phyloP scores from a whole-genome alignment of 2,797 vertebrate species.

The Cyclopterus lumpus region DNA sequence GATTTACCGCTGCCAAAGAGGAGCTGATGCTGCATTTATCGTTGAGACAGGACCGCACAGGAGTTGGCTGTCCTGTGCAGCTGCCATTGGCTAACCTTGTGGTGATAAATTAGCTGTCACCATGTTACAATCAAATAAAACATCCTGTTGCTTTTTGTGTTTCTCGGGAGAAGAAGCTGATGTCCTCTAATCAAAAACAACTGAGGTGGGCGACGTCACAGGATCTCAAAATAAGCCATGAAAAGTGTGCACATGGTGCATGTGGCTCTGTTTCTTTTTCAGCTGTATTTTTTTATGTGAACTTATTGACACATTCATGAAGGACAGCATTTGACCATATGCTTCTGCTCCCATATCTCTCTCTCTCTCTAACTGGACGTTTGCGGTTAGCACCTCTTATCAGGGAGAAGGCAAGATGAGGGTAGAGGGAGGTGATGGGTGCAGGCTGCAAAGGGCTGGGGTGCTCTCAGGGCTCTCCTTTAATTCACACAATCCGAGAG shows the following conservation, averaged over 20 bases:
- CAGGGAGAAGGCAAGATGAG: slow-evolving; percentile 41
- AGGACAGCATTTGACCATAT: slow-evolving; percentile 54
- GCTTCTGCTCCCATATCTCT: slow-evolving; percentile 36
- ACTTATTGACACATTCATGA: slow-evolving; percentile 28
- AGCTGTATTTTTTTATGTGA: slow-evolving; percentile 18
- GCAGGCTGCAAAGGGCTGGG: slow-evolving; percentile 37
- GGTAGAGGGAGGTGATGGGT: slow-evolving; percentile 39
- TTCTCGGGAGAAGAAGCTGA: slow-evolving; percentile 20
- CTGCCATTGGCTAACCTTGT: slow-evolving; percentile 51
- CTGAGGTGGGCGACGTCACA: slow-evolving; percentile 1
- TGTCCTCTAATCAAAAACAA: slow-evolving; percentile 16
- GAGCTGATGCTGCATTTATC: slow-evolving; percentile 54
- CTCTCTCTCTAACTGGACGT: slow-evolving; percentile 26
- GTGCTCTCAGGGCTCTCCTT: slow-evolving; percentile 61
- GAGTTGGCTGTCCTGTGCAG: slow-evolving; percentile 63
- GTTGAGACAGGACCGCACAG: slow-evolving; percentile 32
- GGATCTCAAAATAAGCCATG: neutral
- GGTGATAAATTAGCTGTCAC: slow-evolving; percentile 55
- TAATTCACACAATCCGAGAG: slow-evolving; percentile 65
- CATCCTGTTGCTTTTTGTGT: slow-evolving; percentile 50
- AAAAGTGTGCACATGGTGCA: slow-evolving; percentile 25
- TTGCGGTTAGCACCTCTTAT: slow-evolving; percentile 59
- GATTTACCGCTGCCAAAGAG: slow-evolving; percentile 30
- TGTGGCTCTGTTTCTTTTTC: slow-evolving; percentile 43
- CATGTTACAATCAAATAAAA: slow-evolving; percentile 65